Evolutionary conservation across 2,797 vertebrate genomes (phyloP), one percentile per base, ranked within the genome.

Genomic region (Lophotriccus pileatus): DNA sequence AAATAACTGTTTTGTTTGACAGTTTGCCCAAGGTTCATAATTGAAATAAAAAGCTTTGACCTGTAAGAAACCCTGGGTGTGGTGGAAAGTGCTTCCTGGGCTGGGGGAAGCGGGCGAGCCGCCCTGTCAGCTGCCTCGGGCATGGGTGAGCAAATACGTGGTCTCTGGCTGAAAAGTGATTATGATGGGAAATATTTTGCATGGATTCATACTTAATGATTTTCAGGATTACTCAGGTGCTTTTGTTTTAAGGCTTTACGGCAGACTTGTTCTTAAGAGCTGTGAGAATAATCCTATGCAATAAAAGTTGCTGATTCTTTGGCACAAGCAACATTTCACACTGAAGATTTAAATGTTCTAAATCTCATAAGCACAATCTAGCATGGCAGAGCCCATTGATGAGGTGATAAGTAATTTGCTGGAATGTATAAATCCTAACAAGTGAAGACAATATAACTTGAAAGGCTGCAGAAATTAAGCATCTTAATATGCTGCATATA

Each of bases 1-100:
- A 8, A 89, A 91, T 63, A 93, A 89, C 69, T 95, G 76, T 94
- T 97, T 95, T 89, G 58, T 91, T 96, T 96, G 94, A 91, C 83
- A 32, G 84, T 81, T 63, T 96, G 92, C 95, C 94, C 91, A 93
- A 86, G 79, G 89, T 76, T 88, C 55, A 49, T 87, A 74, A 89
- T 50, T 91, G 90, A 94, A 93, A 92, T 76, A 53, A 78, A 93
- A 91, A 86, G 52, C 63, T 78, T 9, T 95, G 96, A 93, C 96
- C 95, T 84, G 87, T 53, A 69, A 92, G 91, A 86, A 89, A 92
- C 94, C 85, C 52, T 12, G 94, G 94, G 96, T 76, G 94, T 94
- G 94, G 92, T 86, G 77, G 63, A 90, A 58, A 93, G 79, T 6
- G 64, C 30, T 96, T 96, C 94, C 94, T 82, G 91, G 96, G 91